These are phyloP conservation scores for Eulithis prunata DNA, from an alignment of 2,888 invertebrate genomes.

Conservation along the genomic window DNA sequence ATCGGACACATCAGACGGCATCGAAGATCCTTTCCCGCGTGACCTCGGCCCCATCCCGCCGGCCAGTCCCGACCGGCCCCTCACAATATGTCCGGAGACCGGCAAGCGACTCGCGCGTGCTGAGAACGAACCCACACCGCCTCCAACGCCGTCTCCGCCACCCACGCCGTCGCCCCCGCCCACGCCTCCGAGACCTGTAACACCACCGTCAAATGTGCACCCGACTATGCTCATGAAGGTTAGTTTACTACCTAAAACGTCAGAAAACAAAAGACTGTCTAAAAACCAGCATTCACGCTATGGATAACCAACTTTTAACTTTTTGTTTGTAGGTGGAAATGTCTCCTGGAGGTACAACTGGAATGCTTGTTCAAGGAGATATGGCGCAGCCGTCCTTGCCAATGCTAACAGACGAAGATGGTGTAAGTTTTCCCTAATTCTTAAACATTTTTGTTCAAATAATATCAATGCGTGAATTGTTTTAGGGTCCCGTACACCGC, in stretches of 20 bases:
- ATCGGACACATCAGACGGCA: conserved; percentile 85
- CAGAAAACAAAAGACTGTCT: too few relatives aligned
- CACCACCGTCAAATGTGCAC: conserved; percentile 33
- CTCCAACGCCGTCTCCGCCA: conserved; percentile 80
- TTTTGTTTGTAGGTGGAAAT: conserved; percentile 70
- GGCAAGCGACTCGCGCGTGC: conserved; percentile 82
- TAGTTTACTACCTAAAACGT: too few relatives aligned
- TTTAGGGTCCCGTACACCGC: too few relatives aligned
- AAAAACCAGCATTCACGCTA: too few relatives aligned
- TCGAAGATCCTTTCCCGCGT: conserved; percentile 86
- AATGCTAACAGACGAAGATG: conserved; percentile 77
- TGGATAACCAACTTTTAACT: not conserved
- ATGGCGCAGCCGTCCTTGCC: conserved; percentile 76
- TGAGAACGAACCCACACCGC: conserved; percentile 85
- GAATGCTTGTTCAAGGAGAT: conserved; percentile 83
- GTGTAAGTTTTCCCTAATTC: conserved; percentile 59
- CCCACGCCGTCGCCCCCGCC: conserved; percentile 56
- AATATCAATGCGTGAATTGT: too few relatives aligned
- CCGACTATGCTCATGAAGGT: conserved; percentile 76
- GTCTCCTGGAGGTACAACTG: conserved; percentile 87
- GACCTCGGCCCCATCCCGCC: conserved; percentile 78
- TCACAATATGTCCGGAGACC: conserved; percentile 86
- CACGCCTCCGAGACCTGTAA: conserved; percentile 44
- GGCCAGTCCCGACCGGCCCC: conserved; percentile 86
- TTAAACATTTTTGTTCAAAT: too few relatives aligned